phyloP scores from a whole-genome alignment of 2,797 vertebrate genomes.

The Hippopotamyrus pictus region DNA sequence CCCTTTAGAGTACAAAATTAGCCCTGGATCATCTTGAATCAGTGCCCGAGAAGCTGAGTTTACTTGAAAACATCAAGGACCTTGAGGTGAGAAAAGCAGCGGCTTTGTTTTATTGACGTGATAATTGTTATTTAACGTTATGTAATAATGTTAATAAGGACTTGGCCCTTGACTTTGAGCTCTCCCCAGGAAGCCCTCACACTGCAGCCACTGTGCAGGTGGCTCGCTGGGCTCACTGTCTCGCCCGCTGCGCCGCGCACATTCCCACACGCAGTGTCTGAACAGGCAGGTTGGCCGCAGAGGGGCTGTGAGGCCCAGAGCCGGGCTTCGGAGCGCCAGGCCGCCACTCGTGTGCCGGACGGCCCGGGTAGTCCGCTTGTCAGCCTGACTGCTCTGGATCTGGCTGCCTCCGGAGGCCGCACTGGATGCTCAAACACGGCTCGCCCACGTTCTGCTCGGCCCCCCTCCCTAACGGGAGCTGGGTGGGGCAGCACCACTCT shows the following conservation, averaged over 20 bases:
- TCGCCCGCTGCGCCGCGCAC: not conserved
- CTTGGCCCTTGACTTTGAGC: not conserved
- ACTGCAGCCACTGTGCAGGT: not conserved
- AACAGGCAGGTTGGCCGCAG: not conserved
- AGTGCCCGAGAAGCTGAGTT: conserved; percentile 78
- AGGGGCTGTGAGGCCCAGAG: not conserved
- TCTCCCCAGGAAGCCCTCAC: not conserved
- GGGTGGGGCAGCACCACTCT: not conserved
- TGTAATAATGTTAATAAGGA: not conserved
- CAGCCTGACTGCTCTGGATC: not conserved
- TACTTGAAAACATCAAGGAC: conserved; percentile 76
- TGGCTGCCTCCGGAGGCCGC: not conserved
- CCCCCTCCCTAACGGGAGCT: not conserved
- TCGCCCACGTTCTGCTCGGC: not conserved
- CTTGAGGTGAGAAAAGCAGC: conserved; percentile 59
- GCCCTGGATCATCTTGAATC: conserved; percentile 84
- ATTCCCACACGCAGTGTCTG: not conserved
- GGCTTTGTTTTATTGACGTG: not conserved
- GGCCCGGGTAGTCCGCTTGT: not conserved
- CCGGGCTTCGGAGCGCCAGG: not conserved
- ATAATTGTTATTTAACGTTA: not conserved
- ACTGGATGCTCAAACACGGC: not conserved
- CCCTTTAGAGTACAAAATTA: conserved; percentile 70
- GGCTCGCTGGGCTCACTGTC: not conserved
- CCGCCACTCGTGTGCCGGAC: not conserved